Percentiles rank a stretch among this genome's conserved stretches.
These are phyloP conservation scores for Drosophila subobscura DNA, from an alignment of 1,140 invertebrate genomes.

Conservation along the genomic window DNA sequence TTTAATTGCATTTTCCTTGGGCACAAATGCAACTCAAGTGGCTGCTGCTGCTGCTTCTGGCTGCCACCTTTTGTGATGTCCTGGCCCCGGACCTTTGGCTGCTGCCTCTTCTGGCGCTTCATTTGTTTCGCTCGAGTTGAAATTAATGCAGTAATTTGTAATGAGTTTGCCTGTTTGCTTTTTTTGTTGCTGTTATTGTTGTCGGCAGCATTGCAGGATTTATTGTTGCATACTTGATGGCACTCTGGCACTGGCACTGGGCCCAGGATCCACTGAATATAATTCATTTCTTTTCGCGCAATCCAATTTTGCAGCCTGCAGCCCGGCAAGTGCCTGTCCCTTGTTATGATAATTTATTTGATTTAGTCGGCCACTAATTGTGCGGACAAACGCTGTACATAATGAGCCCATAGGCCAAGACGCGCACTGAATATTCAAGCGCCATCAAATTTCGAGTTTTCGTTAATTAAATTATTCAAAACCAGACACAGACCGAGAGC, in stretches of 20 bases:
- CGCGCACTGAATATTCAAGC: slow-evolving; percentile 43
- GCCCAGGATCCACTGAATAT: slow-evolving; percentile 22
- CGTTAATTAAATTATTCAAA: slow-evolving; percentile 70
- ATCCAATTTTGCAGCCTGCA: slow-evolving; percentile 50
- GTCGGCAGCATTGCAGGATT: slow-evolving; percentile 54
- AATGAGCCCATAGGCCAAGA: slow-evolving; percentile 27
- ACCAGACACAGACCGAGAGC: not conserved
- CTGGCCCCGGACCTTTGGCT: not conserved
- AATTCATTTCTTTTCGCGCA: slow-evolving; percentile 35
- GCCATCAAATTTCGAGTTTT: slow-evolving; percentile 21
- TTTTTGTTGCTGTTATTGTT: slow-evolving; percentile 16
- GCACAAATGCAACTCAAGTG: slow-evolving; percentile 70
- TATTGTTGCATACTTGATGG: slow-evolving; percentile 63
- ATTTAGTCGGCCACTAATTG: slow-evolving; percentile 60
- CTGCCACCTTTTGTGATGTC: too few relatives aligned
- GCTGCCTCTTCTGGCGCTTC: slow-evolving; percentile 31
- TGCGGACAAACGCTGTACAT: slow-evolving; percentile 34
- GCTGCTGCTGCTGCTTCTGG: slow-evolving; percentile 27
- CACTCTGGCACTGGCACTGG: slow-evolving; percentile 1
- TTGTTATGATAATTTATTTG: slow-evolving; percentile 72
- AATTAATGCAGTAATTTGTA: slow-evolving; percentile 82
- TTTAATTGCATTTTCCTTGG: slow-evolving; percentile 76
- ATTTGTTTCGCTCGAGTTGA: slow-evolving; percentile 66
- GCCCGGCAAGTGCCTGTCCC: slow-evolving; percentile 57
- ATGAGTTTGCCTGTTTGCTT: slow-evolving; percentile 68